These are phyloP conservation scores for Sminthopsis crassicaudata DNA, from an alignment of 2,113 vertebrate genomes.

Conservation along the genomic window DNA sequence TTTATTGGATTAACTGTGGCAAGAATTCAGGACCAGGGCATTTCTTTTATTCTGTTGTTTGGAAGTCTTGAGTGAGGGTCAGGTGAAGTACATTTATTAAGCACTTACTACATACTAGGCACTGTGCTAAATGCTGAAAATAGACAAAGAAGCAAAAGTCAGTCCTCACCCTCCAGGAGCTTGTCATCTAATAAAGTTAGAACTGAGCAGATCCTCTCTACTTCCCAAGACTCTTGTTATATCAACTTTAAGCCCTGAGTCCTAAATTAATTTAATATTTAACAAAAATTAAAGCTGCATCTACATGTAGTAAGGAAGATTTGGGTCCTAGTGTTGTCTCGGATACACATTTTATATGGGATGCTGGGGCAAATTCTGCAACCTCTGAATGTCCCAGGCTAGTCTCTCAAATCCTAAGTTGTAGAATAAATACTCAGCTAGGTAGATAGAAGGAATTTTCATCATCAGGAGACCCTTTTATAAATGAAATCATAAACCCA, in stretches of 20 bases:
- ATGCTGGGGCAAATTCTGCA: background rate
- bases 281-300: slow-evolving; percentile 34
- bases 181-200: background rate
- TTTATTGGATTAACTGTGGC: slow-evolving; percentile 63
- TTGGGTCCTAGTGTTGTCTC: background rate
- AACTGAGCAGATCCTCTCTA: background rate
- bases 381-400: background rate
- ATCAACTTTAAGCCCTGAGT: slow-evolving; percentile 18
- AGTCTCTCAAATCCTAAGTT: background rate
- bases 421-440: background rate
- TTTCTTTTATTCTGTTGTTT: slow-evolving; percentile 48
- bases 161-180: background rate
- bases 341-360: background rate
- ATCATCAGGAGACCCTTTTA: background rate
- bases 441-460: background rate
- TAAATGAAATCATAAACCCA: background rate
- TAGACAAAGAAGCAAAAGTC: background rate
- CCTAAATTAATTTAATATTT: slow-evolving; percentile 67
- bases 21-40: slow-evolving; percentile 23
- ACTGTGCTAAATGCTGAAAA: background rate
- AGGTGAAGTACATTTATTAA: slow-evolving; percentile 9
- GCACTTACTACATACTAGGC: background rate
- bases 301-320: background rate
- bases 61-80: slow-evolving; percentile 49
- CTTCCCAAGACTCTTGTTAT: background rate